These are phyloP conservation scores for Drosophila neonasuta DNA, from an alignment of 2,888 invertebrate genomes.

Conservation along the genomic window DNA sequence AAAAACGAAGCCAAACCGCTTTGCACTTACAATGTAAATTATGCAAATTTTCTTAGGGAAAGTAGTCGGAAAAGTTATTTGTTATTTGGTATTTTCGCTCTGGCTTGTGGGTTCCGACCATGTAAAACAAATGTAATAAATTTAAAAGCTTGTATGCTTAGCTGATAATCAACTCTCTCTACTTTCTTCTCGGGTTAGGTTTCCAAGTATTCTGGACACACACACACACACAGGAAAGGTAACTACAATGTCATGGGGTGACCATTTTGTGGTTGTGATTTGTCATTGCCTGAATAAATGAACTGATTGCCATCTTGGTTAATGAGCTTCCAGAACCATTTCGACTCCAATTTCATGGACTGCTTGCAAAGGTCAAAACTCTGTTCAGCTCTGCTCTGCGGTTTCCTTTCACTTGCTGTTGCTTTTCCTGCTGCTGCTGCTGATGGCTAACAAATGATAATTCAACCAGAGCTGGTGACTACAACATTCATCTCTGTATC, in stretches of 20 bases:
- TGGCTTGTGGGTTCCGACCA: conserved; percentile 18
- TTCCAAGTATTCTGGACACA: conserved; percentile 11
- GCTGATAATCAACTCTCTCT: conserved; percentile 54
- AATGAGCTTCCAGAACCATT: conserved; percentile 37
- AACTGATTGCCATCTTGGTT: conserved; percentile 45
- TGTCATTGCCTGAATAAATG: conserved; percentile 46
- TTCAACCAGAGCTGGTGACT: conserved; percentile 5
- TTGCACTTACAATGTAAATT: conserved; percentile 66
- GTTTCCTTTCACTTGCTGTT: background rate
- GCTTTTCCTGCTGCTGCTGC: background rate
- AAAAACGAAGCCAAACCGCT: conserved; percentile 50
- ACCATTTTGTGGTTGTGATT: conserved; percentile 43
- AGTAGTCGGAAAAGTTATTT: conserved; percentile 64
- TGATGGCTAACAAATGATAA: conserved; percentile 14
- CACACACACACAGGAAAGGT: conserved; percentile 1
- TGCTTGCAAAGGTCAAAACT: conserved; percentile 13
- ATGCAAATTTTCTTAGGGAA: conserved; percentile 65
- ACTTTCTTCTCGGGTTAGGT: conserved; percentile 21
- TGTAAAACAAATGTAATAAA: conserved; percentile 72
- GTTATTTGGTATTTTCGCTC: conserved; percentile 13
- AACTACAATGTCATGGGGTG: conserved; percentile 23
- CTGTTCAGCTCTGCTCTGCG: background rate
- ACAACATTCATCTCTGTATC: background rate
- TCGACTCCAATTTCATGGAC: conserved; percentile 45
- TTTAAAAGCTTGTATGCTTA: conserved; percentile 66